phyloP scores from a whole-genome alignment of 53 echinoderm and acorn worm genomes.

The Arbacia lixula region DNA sequence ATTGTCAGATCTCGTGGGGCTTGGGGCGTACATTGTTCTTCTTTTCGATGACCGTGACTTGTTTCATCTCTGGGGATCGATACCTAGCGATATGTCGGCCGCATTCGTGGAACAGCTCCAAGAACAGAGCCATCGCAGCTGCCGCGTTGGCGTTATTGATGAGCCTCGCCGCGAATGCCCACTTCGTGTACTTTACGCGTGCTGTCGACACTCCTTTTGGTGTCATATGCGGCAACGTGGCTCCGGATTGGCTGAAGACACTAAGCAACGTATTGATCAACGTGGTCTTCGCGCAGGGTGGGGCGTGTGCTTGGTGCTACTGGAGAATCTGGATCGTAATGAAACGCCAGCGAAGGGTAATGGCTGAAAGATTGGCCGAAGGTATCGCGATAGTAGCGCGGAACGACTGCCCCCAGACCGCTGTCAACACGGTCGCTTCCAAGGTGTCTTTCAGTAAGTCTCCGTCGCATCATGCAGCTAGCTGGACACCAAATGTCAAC shows the following conservation, averaged over 20 bases:
- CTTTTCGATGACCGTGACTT: neutral
- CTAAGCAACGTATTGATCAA: neutral
- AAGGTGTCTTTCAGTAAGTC: too few species aligned
- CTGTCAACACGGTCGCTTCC: too few species aligned
- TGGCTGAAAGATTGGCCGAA: too few species aligned
- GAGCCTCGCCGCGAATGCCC: neutral
- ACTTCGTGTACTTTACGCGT: neutral
- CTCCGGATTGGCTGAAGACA: constrained; percentile 8
- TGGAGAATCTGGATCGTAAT: constrained; percentile 15
- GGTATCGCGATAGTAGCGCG: too few species aligned
- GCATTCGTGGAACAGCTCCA: constrained; percentile 11
- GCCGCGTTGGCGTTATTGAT: neutral
- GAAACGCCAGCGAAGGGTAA: constrained; percentile 17
- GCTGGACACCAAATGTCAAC: too few species aligned
- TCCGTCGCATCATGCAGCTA: too few species aligned
- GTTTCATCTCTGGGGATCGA: constrained; percentile 14
- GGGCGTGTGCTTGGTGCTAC: constrained; percentile 1
- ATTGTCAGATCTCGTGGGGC: neutral
- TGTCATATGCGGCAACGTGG: neutral
- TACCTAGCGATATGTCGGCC: constrained; percentile 22
- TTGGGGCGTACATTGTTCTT: neutral
- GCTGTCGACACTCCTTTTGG: neutral
- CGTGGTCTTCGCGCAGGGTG: neutral
- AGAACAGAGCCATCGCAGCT: neutral
- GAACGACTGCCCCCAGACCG: too few species aligned